Conservation (phyloP, 2,113 vertebrate species). For the Sander lucioperca region DNA sequence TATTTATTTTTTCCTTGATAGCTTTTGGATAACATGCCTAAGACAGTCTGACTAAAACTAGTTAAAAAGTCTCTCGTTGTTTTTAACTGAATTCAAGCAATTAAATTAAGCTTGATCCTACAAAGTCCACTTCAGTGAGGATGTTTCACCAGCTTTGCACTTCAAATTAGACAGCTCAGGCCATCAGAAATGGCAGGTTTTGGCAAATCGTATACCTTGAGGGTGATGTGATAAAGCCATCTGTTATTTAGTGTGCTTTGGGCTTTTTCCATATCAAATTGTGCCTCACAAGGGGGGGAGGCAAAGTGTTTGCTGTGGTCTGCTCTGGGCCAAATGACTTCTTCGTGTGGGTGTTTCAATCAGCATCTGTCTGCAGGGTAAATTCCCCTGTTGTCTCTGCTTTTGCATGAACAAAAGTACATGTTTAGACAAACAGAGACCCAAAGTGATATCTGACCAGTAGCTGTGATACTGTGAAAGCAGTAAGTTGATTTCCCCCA, state of each 20-base stretch:
- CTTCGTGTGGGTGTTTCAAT: not conserved
- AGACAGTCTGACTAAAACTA: not conserved
- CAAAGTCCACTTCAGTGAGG: not conserved
- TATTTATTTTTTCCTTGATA: not conserved
- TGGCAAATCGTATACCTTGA: constrained; percentile 7
- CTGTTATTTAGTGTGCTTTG: constrained; percentile 17
- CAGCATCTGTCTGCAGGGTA: not conserved
- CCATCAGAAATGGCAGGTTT: not conserved
- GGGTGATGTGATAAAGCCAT: constrained; percentile 7
- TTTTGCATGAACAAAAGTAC: not conserved
- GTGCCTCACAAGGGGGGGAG: constrained; percentile 1
- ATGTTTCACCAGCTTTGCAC: not conserved
- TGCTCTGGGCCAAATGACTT: not conserved
- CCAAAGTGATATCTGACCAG: constrained; percentile 3
- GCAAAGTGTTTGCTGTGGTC: not conserved
- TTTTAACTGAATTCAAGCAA: constrained; percentile 1
- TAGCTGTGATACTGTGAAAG: constrained; percentile 7
- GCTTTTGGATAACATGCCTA: not conserved
- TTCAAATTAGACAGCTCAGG: not conserved
- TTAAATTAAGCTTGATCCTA: not conserved
- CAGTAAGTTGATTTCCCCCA: not conserved
- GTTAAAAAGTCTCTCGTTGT: not conserved
- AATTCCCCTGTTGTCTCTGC: not conserved
- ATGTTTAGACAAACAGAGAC: constrained; percentile 1
- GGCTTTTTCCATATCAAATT: constrained; percentile 22